Evolutionary conservation across 2,888 invertebrate species (phyloP).

Genomic region (Hypselothyrea guttata): DNA sequence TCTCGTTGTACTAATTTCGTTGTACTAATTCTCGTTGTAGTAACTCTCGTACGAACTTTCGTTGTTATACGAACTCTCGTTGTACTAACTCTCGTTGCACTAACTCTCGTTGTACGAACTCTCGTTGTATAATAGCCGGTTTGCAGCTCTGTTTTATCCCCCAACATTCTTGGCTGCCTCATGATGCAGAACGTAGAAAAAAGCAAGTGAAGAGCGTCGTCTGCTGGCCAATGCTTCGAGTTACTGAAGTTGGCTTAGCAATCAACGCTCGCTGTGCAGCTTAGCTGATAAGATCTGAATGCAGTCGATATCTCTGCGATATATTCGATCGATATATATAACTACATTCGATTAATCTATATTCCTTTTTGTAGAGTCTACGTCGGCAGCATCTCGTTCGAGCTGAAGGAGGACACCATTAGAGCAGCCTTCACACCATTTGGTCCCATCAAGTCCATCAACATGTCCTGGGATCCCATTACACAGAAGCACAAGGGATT

Average conservation of each 20-base stretch:
- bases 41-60: no score
- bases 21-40: no score
- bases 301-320: background rate
- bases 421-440: slow-evolving; percentile 98
- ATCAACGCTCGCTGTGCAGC: slow-evolving; percentile 46
- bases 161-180: no score
- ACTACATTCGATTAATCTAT: no score
- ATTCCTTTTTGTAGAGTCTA: slow-evolving; percentile 90
- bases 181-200: slow-evolving; percentile 53
- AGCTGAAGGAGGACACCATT: slow-evolving; percentile 99
- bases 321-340: no score
- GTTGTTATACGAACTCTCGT: no score
- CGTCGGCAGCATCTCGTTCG: slow-evolving; percentile 99
- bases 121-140: no score
- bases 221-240: slow-evolving; percentile 40
- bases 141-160: no score
- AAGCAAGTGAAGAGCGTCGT: slow-evolving; percentile 40
- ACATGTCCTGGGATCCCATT: slow-evolving; percentile 99
- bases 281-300: slow-evolving; percentile 83
- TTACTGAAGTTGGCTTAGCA: slow-evolving; percentile 53
- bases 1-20: no score
- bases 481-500: slow-evolving; percentile 99
- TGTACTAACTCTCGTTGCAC: no score
- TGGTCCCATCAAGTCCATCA: slow-evolving; percentile 99
- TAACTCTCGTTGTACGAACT: no score